Base-by-base conservation (phyloP, 37 sponge, comb jelly and placozoan species). In the Lycopodina hypogea region DNA sequence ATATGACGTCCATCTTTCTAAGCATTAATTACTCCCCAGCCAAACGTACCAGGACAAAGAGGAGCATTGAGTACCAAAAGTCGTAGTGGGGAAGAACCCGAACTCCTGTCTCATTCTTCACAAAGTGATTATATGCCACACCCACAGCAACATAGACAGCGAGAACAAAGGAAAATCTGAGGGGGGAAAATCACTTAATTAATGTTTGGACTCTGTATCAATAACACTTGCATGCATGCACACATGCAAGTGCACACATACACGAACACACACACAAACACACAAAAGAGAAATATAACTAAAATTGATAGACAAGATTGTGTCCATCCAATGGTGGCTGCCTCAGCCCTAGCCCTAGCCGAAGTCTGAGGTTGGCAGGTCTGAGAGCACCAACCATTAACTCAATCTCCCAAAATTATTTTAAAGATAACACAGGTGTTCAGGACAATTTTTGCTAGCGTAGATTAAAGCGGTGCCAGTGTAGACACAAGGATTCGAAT, bases 51-150 rank as follows among this genome's bases (percentile, higher is more conserved):
- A 89, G 32, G 1, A 79, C 79, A 8, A 45, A 41, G 1, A 75
- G 63, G 38, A 48, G 14, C 28, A 89, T 74, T 30, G 21, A 34
- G 11, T 26, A 32, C 89, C 89, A 89, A 68, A 89, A 89, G 21
- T 78, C 76, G 67, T 74, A 79, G 55, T 89, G 74, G 26, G 89
- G 89, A 9, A 89, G 14, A 3, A 89, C 21, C 23, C 41, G 41
- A 23, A 68, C 24, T 3, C 89, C 84, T 32, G 78, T 61, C 71
- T 68, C 72, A 23, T 65, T 26, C 24, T 73, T 72, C 12, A 79
- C 42, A 68, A 76, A 68, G 28, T 37, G 53, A 61, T 75, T 74
- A 50, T 75, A 62, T n/a, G 69, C 48, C 15, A 33, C 7, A 11
- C 89, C 89, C 26, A 79, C 64, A 15, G 52, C 37, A 2, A 89